Evolutionary conservation across 2,888 invertebrate species (phyloP).

Genomic region (Pegoplata infirma): DNA sequence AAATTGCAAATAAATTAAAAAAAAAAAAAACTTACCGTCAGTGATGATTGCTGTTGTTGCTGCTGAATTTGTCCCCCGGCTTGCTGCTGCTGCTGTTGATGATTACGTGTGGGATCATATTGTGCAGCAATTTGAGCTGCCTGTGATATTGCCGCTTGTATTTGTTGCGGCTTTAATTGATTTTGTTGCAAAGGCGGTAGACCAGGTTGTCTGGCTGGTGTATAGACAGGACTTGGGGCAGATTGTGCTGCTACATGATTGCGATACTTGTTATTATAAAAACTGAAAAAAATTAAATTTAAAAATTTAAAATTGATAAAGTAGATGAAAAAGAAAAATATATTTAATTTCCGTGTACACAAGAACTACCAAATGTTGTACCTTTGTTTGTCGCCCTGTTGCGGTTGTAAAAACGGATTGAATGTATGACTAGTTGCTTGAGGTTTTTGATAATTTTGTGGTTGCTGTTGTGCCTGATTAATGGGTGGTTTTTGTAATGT

Average conservation of each 20-base stretch:
- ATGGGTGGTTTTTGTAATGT: slow-evolving; percentile 66
- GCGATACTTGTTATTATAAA: slow-evolving; percentile 47
- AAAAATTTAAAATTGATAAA: too few species aligned
- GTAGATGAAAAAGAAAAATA: background rate
- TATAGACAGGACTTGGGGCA: slow-evolving; percentile 72
- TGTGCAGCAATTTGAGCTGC: slow-evolving; percentile 75
- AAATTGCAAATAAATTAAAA: too few species aligned
- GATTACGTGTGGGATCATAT: slow-evolving; percentile 73
- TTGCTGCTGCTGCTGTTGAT: slow-evolving; percentile 66
- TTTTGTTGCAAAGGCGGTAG: slow-evolving; percentile 36
- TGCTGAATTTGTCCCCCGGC: slow-evolving; percentile 63
- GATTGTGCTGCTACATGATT: slow-evolving; percentile 65
- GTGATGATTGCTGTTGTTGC: slow-evolving; percentile 58
- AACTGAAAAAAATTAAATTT: slow-evolving; percentile 30
- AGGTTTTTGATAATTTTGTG: slow-evolving; percentile 70
- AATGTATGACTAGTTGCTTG: slow-evolving; percentile 76
- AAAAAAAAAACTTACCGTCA: slow-evolving; percentile 57
- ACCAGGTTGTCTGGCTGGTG: slow-evolving; percentile 64
- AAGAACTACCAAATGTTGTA: slow-evolving; percentile 60
- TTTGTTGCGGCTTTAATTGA: slow-evolving; percentile 51
- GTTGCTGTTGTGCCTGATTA: slow-evolving; percentile 65
- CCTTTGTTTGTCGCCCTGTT: slow-evolving; percentile 72
- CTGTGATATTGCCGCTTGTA: slow-evolving; percentile 40
- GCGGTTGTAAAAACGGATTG: slow-evolving; percentile 73
- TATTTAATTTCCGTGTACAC: background rate